A percentile compares a stretch with the other conserved stretches of the same genome.
These are phyloP conservation scores for Globia sparganii DNA, from an alignment of 2,888 invertebrate genomes.

Conservation along the genomic window DNA sequence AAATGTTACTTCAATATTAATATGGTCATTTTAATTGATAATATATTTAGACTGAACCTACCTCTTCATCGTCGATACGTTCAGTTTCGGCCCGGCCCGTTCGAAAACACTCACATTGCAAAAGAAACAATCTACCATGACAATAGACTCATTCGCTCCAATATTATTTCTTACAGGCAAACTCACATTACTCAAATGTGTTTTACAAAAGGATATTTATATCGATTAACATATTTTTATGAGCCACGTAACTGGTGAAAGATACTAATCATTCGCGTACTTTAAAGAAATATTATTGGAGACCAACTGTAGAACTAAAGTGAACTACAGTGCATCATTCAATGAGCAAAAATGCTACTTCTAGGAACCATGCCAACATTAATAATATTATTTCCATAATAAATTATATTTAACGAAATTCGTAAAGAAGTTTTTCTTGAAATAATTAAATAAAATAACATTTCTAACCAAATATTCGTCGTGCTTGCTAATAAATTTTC, in stretches of 20 bases:
- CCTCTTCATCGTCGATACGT: slow-evolving; percentile 87
- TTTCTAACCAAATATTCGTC: slow-evolving; percentile 54
- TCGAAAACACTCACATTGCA: slow-evolving; percentile 87
- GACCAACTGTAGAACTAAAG: slow-evolving; percentile 72
- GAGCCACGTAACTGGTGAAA: slow-evolving; percentile 2
- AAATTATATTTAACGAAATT: slow-evolving; percentile 44
- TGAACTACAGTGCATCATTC: slow-evolving; percentile 70
- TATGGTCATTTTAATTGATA: slow-evolving; percentile 70
- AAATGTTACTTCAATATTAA: slow-evolving; percentile 67
- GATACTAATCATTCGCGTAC: neutral
- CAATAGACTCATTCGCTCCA: slow-evolving; percentile 89
- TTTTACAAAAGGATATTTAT: neutral
- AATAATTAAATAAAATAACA: slow-evolving; percentile 56
- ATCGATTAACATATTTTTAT: slow-evolving; percentile 3
- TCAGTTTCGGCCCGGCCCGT: slow-evolving; percentile 86
- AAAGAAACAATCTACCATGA: slow-evolving; percentile 91
- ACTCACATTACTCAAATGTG: slow-evolving; percentile 39
- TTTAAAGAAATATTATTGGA: slow-evolving; percentile 87
- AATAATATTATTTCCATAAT: slow-evolving; percentile 35
- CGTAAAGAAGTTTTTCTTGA: slow-evolving; percentile 30
- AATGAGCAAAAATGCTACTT: slow-evolving; percentile 57
- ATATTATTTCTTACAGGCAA: slow-evolving; percentile 83
- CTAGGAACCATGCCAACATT: slow-evolving; percentile 66
- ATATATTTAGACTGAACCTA: slow-evolving; percentile 86
- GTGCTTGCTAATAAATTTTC: slow-evolving; percentile 66